Conservation (phyloP, 2,797 vertebrate species). For the Helarctos malayanus region DNA sequence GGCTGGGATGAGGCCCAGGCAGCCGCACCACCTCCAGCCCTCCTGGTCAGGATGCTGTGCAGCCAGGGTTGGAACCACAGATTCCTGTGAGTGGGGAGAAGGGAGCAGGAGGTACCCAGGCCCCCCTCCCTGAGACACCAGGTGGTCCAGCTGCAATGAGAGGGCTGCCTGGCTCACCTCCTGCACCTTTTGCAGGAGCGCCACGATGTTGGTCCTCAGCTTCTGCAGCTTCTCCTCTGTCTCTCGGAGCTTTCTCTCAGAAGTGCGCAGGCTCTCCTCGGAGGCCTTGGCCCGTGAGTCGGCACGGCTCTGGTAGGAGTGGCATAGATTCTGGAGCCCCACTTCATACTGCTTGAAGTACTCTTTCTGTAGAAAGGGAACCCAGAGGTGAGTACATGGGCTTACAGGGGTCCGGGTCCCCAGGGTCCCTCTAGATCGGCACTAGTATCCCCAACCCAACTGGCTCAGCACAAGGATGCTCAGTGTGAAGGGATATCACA, state of each 20-base stretch:
- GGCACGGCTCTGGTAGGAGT: slow-evolving; percentile 97
- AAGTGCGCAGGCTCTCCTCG: slow-evolving; percentile 94
- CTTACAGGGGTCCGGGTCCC: not conserved
- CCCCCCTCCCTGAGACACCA: slow-evolving; percentile 39
- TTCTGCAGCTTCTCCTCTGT: slow-evolving; percentile 98
- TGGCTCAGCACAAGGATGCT: not conserved
- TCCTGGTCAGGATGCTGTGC: slow-evolving; percentile 57
- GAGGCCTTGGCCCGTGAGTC: slow-evolving; percentile 95
- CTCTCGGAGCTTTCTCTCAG: slow-evolving; percentile 94
- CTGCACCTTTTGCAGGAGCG: slow-evolving; percentile 98
- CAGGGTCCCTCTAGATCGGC: not conserved
- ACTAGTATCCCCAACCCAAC: not conserved
- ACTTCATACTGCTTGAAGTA: slow-evolving; percentile 99
- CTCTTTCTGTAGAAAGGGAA: slow-evolving; percentile 93
- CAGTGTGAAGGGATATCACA: not conserved
- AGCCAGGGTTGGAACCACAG: slow-evolving; percentile 67
- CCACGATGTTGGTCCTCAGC: slow-evolving; percentile 97
- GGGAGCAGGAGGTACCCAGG: slow-evolving; percentile 32
- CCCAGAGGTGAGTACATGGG: not conserved
- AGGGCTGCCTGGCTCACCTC: slow-evolving; percentile 91
- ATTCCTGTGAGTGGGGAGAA: slow-evolving; percentile 64
- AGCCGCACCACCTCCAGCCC: slow-evolving; percentile 67
- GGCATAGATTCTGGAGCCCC: slow-evolving; percentile 98
- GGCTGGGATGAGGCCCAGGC: slow-evolving; percentile 63
- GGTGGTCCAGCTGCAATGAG: slow-evolving; percentile 49